These are phyloP conservation scores for Epirrita christyi DNA, from an alignment of 2,888 invertebrate genomes.

Conservation along the genomic window DNA sequence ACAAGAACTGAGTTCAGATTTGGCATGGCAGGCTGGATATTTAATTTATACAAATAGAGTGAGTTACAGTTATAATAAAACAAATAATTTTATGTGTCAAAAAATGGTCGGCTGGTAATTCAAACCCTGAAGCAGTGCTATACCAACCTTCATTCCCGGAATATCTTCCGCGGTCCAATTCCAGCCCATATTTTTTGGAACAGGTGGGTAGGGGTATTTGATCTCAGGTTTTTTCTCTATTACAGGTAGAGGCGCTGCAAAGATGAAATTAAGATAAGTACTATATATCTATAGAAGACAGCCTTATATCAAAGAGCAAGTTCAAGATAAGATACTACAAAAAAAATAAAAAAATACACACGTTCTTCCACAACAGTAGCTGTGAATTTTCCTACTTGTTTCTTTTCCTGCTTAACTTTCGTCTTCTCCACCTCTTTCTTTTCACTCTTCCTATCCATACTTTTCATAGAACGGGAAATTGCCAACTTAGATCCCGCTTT, in stretches of 20 bases:
- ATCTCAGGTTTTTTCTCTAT: constrained; percentile 52
- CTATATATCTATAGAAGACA: too few species aligned
- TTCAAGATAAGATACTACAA: neutral
- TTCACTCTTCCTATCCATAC: constrained; percentile 46
- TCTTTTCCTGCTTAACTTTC: constrained; percentile 42
- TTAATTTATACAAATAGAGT: too few species aligned
- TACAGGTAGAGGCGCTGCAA: constrained; percentile 47
- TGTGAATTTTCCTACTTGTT: constrained; percentile 61
- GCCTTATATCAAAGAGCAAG: neutral
- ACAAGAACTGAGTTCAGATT: too few species aligned
- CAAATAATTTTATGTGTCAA: too few species aligned
- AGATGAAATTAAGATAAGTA: neutral
- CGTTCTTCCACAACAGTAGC: constrained; percentile 53
- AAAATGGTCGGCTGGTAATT: too few species aligned
- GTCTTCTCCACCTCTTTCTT: constrained; percentile 40
- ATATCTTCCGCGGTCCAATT: constrained; percentile 76
- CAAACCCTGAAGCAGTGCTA: neutral
- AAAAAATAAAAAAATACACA: constrained; percentile 42
- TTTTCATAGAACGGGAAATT: constrained; percentile 45
- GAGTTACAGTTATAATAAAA: too few species aligned
- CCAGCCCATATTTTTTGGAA: constrained; percentile 78
- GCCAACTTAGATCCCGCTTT: constrained; percentile 34
- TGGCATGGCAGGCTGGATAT: too few species aligned
- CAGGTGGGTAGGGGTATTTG: constrained; percentile 66
- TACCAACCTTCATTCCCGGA: constrained; percentile 70